Conservation (phyloP, 2,113 vertebrate genomes). For the Xiphophorus hellerii region DNA sequence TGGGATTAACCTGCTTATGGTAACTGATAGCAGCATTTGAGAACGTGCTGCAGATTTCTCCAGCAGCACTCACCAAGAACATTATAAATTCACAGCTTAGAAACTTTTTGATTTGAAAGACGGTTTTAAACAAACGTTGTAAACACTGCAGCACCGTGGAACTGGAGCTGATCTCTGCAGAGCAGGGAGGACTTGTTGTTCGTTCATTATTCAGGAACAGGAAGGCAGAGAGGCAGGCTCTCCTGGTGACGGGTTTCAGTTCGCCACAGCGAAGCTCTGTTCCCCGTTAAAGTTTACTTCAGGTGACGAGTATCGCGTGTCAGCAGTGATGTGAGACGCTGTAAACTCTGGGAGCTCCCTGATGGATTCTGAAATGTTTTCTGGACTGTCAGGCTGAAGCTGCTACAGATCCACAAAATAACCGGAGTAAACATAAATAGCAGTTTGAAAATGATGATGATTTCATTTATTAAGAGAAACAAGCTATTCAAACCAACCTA, state of each 20-base stretch:
- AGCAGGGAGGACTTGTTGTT: slow-evolving; percentile 31
- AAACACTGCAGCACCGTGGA: background rate
- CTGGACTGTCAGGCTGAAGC: background rate
- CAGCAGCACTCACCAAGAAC: no score
- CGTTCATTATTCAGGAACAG: slow-evolving; percentile 54
- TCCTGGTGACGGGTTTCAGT: slow-evolving; percentile 43
- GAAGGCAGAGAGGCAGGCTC: slow-evolving; percentile 24
- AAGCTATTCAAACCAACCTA: no score
- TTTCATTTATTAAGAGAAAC: no score
- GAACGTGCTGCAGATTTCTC: no score
- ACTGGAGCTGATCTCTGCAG: background rate
- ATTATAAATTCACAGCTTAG: background rate
- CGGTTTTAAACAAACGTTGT: background rate
- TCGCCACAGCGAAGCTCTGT: slow-evolving; percentile 17
- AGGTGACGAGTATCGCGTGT: slow-evolving; percentile 43
- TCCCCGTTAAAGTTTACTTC: slow-evolving; percentile 56
- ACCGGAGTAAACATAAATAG: no score
- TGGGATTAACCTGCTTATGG: background rate
- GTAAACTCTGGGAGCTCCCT: slow-evolving; percentile 33
- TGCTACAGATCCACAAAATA: no score
- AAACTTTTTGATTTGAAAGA: background rate
- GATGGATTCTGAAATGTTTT: background rate
- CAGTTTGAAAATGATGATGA: no score
- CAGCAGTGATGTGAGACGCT: slow-evolving; percentile 47
- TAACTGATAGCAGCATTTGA: no score